Evolutionary conservation across 2,888 invertebrate species (phyloP), one percentile per base, ranked within the genome.

Genomic region (Alitta virens): DNA sequence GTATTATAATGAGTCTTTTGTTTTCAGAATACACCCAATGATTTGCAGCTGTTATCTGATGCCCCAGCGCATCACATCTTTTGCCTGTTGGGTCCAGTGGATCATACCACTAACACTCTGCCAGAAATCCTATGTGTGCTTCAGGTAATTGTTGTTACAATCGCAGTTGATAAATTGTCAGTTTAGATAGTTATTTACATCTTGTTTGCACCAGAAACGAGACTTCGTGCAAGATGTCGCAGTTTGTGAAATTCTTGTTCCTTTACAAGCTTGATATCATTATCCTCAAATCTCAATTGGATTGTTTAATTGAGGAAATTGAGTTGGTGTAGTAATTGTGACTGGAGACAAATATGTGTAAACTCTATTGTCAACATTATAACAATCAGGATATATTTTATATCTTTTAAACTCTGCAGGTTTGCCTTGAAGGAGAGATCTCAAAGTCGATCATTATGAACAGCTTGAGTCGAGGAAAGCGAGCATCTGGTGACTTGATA

Each of bases 1-100:
- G n/a, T n/a, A n/a, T n/a, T n/a, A 33, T 7, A 33, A 33, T 33
- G 33, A 33, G n/a, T 12, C 26, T 62, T 56, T 63, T 58, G 53
- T 14, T 65, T 73, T 60, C 82, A 91, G 89, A 99, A 99, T 85
- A 92, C 92, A 62, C 99, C 99, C 0, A 97, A 99, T 83, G 99
- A 99, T 85, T 85, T 99, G 49, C 98, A 99, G 85, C 89, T 99
- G 87, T 87, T 99, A 85, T 94, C 97, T 16, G 99, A 99, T 83
- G 98, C 99, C 18, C 98, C 99, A 0, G 96, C 96, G 0, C 99
- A 99, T 84, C 93, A 96, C 80, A 83, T 99, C 61, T 99, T 98
- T 84, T 96, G 95, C 70, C 85, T 99, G 43, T 85, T 98, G 66
- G 91, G 92, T 0, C 97, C 98, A 23, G 75, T 79, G 9, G 71